These are phyloP conservation scores for Drosophila diplacantha DNA, from an alignment of 2,888 invertebrate genomes.

Conservation along the genomic window DNA sequence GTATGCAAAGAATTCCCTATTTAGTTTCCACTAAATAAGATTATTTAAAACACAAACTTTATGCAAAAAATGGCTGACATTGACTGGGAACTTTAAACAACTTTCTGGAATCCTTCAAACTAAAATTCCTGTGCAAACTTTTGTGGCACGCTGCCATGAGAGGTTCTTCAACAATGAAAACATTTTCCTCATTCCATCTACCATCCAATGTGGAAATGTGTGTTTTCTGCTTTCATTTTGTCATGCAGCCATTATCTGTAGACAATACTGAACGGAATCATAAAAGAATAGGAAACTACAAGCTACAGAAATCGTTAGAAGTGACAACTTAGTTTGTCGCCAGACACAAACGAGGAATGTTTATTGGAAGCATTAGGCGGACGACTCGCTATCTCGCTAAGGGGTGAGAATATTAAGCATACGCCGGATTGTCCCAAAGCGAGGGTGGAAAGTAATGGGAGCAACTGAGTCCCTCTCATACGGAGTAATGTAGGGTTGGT, in stretches of 20 bases:
- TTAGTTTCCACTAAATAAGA: not conserved
- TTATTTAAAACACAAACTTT: not conserved
- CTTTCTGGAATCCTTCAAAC: constrained; percentile 11
- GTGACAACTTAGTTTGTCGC: constrained; percentile 15
- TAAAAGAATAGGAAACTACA: constrained; percentile 12
- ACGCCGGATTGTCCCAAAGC: not conserved
- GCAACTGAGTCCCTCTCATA: not conserved
- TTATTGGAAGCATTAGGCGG: constrained; percentile 24
- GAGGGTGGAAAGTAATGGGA: constrained; percentile 9
- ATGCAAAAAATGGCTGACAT: constrained; percentile 1
- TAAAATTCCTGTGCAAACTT: constrained; percentile 7
- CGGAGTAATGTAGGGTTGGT: constrained; percentile 7
- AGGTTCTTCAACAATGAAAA: constrained; percentile 19
- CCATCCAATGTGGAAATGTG: constrained; percentile 1
- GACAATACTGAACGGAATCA: constrained; percentile 40
- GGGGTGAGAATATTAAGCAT: constrained; percentile 20
- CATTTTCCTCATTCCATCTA: constrained; percentile 1
- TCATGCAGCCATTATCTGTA: constrained; percentile 42
- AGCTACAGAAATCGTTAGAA: constrained; percentile 22
- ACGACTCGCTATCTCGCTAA: constrained; percentile 8
- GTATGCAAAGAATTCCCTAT: not conserved
- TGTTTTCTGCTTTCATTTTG: constrained; percentile 8
- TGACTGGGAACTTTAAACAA: constrained; percentile 6
- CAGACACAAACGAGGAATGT: constrained; percentile 9
- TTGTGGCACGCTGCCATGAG: constrained; percentile 3